phyloP scores from a whole-genome alignment of 2,113 vertebrate species.

The Xenus cinereus region DNA sequence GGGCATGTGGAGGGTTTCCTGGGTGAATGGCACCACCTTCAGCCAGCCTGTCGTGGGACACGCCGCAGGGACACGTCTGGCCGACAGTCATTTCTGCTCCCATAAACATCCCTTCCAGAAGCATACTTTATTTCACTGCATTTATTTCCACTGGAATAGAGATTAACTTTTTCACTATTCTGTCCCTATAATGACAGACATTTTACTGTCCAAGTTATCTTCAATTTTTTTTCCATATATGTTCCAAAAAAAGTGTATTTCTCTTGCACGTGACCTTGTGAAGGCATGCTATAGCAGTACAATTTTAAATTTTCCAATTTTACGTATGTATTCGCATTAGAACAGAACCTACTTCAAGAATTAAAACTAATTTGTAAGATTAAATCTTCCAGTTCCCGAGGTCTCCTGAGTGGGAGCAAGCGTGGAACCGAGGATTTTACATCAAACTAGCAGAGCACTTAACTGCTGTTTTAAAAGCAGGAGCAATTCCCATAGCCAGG shows the following conservation, averaged over 20 bases:
- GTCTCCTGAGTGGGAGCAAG: neutral
- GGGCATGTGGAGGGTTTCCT: neutral
- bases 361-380: neutral
- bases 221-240: fast-evolving
- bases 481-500: neutral
- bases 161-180: neutral
- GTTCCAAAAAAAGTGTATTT: neutral
- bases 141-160: neutral
- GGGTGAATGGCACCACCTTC: constrained; percentile 11
- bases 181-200: neutral
- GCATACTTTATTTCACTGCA: too few species aligned
- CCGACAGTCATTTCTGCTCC: neutral
- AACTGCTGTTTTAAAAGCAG: neutral
- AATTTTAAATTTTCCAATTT: neutral
- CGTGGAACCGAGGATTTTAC: fast-evolving
- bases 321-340: neutral
- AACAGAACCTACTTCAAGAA: neutral
- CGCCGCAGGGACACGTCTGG: fast-evolving
- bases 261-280: neutral
- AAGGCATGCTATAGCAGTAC: fast-evolving
- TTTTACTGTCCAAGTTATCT: neutral
- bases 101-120: neutral
- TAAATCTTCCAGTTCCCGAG: neutral
- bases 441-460: neutral
- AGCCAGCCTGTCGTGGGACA: neutral